phyloP scores from a whole-genome alignment of 2,888 invertebrate species.

The Arctia plantaginis region DNA sequence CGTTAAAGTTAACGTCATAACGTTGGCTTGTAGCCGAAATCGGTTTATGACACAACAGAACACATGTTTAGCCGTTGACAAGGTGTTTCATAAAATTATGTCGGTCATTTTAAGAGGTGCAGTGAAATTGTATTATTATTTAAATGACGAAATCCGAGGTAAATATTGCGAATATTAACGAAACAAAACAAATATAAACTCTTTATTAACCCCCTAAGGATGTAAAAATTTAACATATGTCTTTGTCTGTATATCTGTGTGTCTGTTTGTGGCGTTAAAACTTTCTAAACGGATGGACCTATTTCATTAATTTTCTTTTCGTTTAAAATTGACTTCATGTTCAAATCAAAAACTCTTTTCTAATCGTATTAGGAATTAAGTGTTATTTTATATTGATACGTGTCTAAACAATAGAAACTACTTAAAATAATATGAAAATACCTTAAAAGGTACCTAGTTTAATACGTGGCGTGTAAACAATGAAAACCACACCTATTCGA shows the following conservation, averaged over 20 bases:
- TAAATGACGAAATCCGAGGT: slow-evolving; percentile 80
- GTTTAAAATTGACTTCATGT: no score
- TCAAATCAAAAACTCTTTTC: no score
- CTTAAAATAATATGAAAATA: no score
- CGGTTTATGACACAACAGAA: neutral
- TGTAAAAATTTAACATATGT: neutral
- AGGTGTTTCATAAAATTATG: slow-evolving; percentile 56
- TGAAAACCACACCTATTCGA: no score
- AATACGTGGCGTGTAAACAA: neutral
- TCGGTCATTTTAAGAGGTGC: slow-evolving; percentile 71
- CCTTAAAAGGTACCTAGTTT: neutral
- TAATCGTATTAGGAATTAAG: no score
- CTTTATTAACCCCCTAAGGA: neutral
- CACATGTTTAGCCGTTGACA: neutral
- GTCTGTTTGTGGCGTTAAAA: neutral
- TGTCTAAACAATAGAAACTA: no score
- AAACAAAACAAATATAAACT: no score
- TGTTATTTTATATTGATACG: no score
- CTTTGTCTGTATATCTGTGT: neutral
- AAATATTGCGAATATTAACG: slow-evolving; percentile 21
- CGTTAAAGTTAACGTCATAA: neutral
- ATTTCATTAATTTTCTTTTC: no score
- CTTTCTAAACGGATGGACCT: neutral
- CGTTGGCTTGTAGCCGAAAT: neutral
- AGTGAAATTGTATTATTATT: slow-evolving; percentile 71